Conservation (phyloP, 2,797 vertebrate genomes). For the Allobates femoralis region DNA sequence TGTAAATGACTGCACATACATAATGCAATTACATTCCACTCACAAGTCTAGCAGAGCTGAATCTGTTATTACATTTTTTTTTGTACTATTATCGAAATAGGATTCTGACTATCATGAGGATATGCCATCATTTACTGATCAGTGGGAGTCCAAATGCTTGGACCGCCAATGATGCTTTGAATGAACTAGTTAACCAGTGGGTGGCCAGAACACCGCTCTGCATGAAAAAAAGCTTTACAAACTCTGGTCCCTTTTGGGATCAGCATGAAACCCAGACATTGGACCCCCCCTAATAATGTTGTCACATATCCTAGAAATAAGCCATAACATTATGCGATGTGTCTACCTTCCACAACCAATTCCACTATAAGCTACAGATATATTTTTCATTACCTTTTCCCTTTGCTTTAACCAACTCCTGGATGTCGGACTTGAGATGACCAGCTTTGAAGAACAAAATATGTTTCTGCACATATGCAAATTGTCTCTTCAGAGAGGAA, state of each 20-base stretch:
- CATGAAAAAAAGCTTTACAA: background rate
- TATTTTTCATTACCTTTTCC: too few species aligned
- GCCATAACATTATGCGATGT: background rate
- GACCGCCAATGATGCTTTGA: background rate
- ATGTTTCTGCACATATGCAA: too few species aligned
- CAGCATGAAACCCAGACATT: background rate
- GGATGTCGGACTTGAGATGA: too few species aligned
- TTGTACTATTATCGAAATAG: background rate
- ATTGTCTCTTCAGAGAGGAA: too few species aligned
- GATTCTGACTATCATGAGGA: background rate
- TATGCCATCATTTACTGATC: too few species aligned
- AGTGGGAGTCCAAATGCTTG: background rate
- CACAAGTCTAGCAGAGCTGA: background rate
- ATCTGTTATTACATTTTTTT: background rate
- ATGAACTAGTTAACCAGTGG: background rate
- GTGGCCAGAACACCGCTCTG: background rate
- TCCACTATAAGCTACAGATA: too few species aligned
- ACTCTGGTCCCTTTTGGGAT: background rate
- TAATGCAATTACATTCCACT: background rate
- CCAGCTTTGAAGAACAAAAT: too few species aligned
- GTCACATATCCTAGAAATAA: background rate
- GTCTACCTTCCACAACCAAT: background rate
- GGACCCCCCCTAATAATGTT: background rate
- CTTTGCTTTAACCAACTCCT: too few species aligned
- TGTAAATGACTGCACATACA: constrained; percentile 20